Percentiles rank a stretch among this genome's conserved stretches.
These are phyloP conservation scores for Platerodrilus igneus DNA, from an alignment of 2,888 invertebrate genomes.

Conservation along the genomic window DNA sequence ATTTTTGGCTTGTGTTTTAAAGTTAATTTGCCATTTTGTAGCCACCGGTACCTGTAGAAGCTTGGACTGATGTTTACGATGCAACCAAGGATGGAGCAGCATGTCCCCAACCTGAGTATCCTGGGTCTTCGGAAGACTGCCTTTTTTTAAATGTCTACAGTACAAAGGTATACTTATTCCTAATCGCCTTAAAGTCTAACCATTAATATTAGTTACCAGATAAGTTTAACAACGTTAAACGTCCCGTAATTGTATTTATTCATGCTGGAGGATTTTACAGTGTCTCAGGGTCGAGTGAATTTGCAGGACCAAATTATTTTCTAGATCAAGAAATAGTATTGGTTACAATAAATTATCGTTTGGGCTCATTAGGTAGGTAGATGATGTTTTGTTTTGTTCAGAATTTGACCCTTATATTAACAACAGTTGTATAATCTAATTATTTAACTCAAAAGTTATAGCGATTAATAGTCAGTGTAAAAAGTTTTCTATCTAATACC, in stretches of 20 bases:
- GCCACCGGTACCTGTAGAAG: constrained; percentile 41
- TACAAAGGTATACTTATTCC: constrained; percentile 40
- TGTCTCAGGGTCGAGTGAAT: constrained; percentile 52
- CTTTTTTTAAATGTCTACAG: constrained; percentile 61
- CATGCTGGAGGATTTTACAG: constrained; percentile 60
- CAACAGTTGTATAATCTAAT: too few relatives aligned
- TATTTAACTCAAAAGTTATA: too few relatives aligned
- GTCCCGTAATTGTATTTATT: constrained; percentile 58
- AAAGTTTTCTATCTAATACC: too few relatives aligned
- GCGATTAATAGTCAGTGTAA: too few relatives aligned
- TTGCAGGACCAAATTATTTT: constrained; percentile 53
- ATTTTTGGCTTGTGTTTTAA: too few relatives aligned
- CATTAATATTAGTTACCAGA: constrained; percentile 11
- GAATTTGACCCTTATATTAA: too few relatives aligned
- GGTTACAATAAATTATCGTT: constrained; percentile 57
- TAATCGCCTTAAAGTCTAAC: not conserved
- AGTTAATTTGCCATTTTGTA: too few relatives aligned
- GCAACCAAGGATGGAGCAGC: constrained; percentile 41
- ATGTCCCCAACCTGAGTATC: constrained; percentile 38
- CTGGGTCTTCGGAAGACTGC: constrained; percentile 57
- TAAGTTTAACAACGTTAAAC: constrained; percentile 12
- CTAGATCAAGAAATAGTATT: constrained; percentile 56
- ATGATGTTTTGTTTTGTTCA: too few relatives aligned
- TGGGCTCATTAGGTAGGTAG: constrained; percentile 47
- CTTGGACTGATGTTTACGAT: constrained; percentile 39